A percentile compares a stretch with the other conserved stretches of the same genome.
Evolutionary conservation across 2,888 invertebrate species (phyloP).

Genomic region (Trachelus tabidus): DNA sequence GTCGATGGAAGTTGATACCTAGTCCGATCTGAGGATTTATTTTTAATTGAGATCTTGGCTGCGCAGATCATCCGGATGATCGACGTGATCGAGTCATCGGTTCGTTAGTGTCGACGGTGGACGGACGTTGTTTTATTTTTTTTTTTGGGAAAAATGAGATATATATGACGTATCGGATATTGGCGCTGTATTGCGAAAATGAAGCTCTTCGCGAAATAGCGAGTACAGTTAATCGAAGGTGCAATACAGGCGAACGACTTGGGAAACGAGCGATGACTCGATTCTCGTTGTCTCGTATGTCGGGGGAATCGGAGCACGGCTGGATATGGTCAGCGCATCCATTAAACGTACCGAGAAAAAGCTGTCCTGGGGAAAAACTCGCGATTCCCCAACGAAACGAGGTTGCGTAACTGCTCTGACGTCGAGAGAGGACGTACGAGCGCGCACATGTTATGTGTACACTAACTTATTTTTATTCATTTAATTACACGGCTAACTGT

Average conservation of each 20-base stretch:
- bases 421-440: neutral
- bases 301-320: conserved; percentile 49
- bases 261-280: neutral
- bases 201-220: neutral
- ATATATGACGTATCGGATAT: neutral
- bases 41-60: neutral
- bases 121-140: neutral
- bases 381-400: conserved; percentile 28
- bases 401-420: conserved; percentile 34
- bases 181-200: neutral
- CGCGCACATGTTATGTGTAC: neutral
- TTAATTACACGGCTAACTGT: neutral
- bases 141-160: neutral
- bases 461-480: neutral
- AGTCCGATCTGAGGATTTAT: neutral
- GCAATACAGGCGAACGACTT: neutral
- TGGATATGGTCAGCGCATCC: conserved; percentile 42
- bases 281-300: neutral
- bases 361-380: conserved; percentile 28
- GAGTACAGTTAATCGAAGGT: conserved; percentile 40
- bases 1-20: neutral
- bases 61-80: neutral
- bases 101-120: neutral
- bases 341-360: conserved; percentile 49
- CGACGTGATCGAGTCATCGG: neutral